Conservation (phyloP, 2,888 invertebrate genomes). For the Acronicta alni region DNA sequence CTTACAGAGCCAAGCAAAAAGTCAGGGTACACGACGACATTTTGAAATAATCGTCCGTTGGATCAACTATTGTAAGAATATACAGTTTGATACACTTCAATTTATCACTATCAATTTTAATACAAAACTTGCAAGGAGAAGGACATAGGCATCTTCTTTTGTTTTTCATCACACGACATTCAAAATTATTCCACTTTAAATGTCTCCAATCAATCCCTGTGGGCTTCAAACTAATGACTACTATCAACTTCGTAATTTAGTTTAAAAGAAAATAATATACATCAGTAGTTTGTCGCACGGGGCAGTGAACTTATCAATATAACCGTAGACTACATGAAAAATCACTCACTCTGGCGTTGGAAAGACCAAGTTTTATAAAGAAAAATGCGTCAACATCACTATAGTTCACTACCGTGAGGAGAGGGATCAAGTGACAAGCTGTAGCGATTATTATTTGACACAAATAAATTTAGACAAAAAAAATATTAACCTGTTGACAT, state of each 20-base stretch:
- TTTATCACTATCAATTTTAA: neutral
- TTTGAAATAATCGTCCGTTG: no score
- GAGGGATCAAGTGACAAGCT: slow-evolving; percentile 2
- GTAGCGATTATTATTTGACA: neutral
- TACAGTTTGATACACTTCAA: no score
- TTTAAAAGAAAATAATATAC: slow-evolving; percentile 25
- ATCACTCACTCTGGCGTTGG: slow-evolving; percentile 60
- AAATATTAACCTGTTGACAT: no score
- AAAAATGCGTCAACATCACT: slow-evolving; percentile 28
- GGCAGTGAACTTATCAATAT: slow-evolving; percentile 38
- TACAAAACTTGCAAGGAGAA: neutral
- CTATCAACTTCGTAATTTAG: neutral
- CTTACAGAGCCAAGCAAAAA: no score
- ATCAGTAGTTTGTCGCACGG: slow-evolving; percentile 11
- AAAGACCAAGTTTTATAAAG: slow-evolving; percentile 53
- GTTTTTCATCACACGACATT: neutral
- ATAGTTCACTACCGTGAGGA: slow-evolving; percentile 17
- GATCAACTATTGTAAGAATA: no score
- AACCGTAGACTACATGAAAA: slow-evolving; percentile 60
- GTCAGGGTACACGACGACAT: no score
- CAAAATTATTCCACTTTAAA: neutral
- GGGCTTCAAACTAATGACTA: neutral
- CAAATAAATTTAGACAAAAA: no score
- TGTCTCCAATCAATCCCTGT: neutral
- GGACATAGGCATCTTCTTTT: no score